These are phyloP conservation scores for Parazoanthus atlanticus DNA, from an alignment of 92 coral and sea anemone genomes.

Conservation along the genomic window DNA sequence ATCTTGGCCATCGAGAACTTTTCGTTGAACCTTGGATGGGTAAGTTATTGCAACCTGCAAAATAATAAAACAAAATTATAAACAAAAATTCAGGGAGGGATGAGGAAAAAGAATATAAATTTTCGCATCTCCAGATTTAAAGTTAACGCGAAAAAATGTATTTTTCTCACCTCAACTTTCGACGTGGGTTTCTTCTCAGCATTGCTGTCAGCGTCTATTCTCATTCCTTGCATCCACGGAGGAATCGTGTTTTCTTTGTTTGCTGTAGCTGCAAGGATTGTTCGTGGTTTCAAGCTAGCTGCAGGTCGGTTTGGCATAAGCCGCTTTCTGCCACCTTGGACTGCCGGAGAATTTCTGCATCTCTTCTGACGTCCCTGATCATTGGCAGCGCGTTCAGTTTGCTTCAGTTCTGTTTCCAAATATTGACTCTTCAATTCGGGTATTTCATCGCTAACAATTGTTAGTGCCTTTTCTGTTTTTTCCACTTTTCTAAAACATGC, in stretches of 20 bases:
- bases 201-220: not conserved
- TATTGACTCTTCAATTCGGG: not conserved
- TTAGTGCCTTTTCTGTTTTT: not conserved
- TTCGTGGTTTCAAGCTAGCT: no score
- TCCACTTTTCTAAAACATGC: conserved; percentile 5
- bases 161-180: conserved; percentile 5
- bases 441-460: not conserved
- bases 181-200: not conserved
- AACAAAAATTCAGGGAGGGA: no score
- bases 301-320: no score
- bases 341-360: not conserved
- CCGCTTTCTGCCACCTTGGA: not conserved
- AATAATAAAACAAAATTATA: not conserved
- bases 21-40: not conserved
- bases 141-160: not conserved
- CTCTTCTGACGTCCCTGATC: not conserved
- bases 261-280: not conserved
- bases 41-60: conserved; percentile 7
- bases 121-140: no score
- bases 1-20: conserved; percentile 17
- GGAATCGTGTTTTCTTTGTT: conserved; percentile 12
- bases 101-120: no score
- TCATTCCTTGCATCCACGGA: not conserved
- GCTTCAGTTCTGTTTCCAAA: not conserved
- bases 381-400: not conserved